Conservation (phyloP, 1,140 invertebrate genomes). For the Dendroctonus ponderosae region DNA sequence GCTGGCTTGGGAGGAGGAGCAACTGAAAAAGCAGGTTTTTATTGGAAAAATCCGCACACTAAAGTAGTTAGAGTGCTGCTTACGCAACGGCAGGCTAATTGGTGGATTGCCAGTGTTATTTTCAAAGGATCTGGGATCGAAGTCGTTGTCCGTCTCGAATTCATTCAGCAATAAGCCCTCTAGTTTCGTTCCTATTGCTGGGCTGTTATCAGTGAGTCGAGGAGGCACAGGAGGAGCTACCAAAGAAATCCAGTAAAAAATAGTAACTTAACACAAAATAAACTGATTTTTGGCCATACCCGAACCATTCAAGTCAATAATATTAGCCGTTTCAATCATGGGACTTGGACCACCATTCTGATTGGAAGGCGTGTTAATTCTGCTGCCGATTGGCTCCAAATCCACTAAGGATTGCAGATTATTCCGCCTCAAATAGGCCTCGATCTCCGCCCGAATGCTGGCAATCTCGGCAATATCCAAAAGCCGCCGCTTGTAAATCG, state of each 20-base stretch:
- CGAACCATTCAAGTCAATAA: slow-evolving; percentile 29
- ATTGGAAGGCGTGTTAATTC: slow-evolving; percentile 10
- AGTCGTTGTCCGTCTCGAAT: slow-evolving; percentile 68
- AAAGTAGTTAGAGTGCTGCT: slow-evolving; percentile 44
- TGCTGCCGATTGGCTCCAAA: slow-evolving; percentile 23
- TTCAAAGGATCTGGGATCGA: slow-evolving; percentile 50
- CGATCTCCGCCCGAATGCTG: slow-evolving; percentile 44
- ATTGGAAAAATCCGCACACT: slow-evolving; percentile 17
- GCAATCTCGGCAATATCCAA: slow-evolving; percentile 57
- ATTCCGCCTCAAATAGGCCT: slow-evolving; percentile 47
- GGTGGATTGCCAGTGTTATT: slow-evolving; percentile 41
- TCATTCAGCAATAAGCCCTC: slow-evolving; percentile 82
- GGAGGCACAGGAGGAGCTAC: slow-evolving; percentile 66
- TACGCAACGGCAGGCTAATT: slow-evolving; percentile 60
- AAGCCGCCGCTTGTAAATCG: slow-evolving; percentile 65
- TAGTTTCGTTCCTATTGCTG: slow-evolving; percentile 72
- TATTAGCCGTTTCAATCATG: slow-evolving; percentile 15
- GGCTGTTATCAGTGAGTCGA: slow-evolving; percentile 61
- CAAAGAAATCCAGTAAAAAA: slow-evolving; percentile 18
- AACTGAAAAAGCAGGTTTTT: slow-evolving; percentile 54
- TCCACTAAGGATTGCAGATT: slow-evolving; percentile 49
- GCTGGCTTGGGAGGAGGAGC: slow-evolving; percentile 76
- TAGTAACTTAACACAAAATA: slow-evolving; percentile 1
- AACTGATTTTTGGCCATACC: slow-evolving; percentile 1
- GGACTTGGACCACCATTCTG: slow-evolving; percentile 21